Conservation (phyloP, 1,140 invertebrate genomes). For the Triops longicaudatus region DNA sequence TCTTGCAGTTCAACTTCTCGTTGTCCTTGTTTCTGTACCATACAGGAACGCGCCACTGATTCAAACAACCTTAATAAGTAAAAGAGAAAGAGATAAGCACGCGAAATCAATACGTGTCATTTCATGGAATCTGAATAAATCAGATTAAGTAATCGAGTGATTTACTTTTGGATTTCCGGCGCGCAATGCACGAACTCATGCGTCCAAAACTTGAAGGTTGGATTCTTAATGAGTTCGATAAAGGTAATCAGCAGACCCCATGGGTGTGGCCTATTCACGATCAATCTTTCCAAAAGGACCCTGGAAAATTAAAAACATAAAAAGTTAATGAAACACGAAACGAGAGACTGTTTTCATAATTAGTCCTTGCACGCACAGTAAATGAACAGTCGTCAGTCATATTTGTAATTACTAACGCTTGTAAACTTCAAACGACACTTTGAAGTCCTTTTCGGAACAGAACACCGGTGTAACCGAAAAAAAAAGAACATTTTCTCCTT, state of each 20-base stretch:
- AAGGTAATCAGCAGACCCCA: slow-evolving; percentile 99
- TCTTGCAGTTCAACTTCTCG: slow-evolving; percentile 32
- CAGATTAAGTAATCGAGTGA: too few species aligned
- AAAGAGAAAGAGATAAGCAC: slow-evolving; percentile 30
- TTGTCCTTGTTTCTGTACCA: slow-evolving; percentile 66
- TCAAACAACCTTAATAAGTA: slow-evolving; percentile 67
- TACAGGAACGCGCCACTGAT: slow-evolving; percentile 85
- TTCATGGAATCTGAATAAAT: too few species aligned
- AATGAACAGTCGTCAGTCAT: too few species aligned
- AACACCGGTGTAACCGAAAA: too few species aligned
- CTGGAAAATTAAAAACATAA: slow-evolving; percentile 42
- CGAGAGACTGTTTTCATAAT: slow-evolving; percentile 3
- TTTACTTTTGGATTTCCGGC: slow-evolving; percentile 86
- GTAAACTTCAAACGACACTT: too few species aligned
- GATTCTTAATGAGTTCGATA: slow-evolving; percentile 98
- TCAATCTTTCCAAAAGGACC: slow-evolving; percentile 90
- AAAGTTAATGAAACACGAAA: background rate
- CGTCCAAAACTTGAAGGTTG: slow-evolving; percentile 97
- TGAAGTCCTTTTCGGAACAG: too few species aligned
- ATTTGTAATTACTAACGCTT: too few species aligned
- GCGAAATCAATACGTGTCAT: too few species aligned
- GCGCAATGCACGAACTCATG: slow-evolving; percentile 99
- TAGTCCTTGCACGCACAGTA: too few species aligned
- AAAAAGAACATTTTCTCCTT: too few species aligned
- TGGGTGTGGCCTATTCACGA: slow-evolving; percentile 96